Evolutionary conservation across 53 echinoderm and acorn worm genomes (phyloP), one percentile per base, ranked within the genome.

Genomic region (Holothuria leucospilota): DNA sequence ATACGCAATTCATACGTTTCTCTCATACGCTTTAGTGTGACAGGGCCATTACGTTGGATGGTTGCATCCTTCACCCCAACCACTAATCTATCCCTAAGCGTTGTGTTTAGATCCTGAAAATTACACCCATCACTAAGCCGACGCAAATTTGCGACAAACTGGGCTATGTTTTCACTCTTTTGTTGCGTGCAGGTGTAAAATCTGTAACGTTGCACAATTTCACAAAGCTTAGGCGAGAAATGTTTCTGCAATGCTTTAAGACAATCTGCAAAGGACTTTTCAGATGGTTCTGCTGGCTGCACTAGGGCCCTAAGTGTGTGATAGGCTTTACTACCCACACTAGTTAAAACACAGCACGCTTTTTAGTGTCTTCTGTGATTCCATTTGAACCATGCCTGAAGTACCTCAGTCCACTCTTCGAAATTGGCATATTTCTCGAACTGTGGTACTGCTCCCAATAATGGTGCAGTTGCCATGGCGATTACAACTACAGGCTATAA

Each of bases 61-160:
- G 42, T 51, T 6, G 79, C 72, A 42, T 90, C 85, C 59, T 53
- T 29, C 29, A 63, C 63, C 39, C 81, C 90, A 2, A 90, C 90
- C 16, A 90, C 85, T 18, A 90, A 38, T 21, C 69, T 74, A 58
- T 90, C 90, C 65, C 79, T 46, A 28, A 90, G 46, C 81, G 85
- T 84, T 59, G 78, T 90, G 49, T n/a, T n/a, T n/a, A n/a, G n/a
- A n/a, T n/a, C n/a, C n/a, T n/a, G n/a, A n/a, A n/a, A n/a, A n/a
- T n/a, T n/a, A n/a, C n/a, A n/a, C n/a, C n/a, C n/a, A n/a, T n/a
- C n/a, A n/a, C n/a, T n/a, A n/a, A n/a, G n/a, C n/a, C n/a, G n/a
- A n/a, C n/a, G n/a, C n/a, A n/a, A n/a, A n/a, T n/a, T n/a, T n/a
- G n/a, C n/a, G n/a, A n/a, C n/a, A n/a, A n/a, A n/a, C n/a, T n/a